Conservation (phyloP, 53 echinoderm and acorn worm genomes). For the Astropecten irregularis region DNA sequence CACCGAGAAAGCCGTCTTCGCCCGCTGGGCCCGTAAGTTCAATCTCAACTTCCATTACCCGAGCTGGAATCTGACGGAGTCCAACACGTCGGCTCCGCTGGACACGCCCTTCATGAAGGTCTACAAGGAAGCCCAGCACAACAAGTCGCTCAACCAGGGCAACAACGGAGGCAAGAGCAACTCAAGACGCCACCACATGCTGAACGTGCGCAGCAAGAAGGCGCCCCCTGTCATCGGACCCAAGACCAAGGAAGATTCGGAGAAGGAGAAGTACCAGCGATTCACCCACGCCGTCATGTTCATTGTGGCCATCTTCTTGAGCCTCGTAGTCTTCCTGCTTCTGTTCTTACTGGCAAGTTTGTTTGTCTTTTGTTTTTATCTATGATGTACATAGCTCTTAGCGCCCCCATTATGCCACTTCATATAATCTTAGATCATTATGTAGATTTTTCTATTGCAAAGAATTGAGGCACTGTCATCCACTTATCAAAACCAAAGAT, state of each 20-base stretch:
- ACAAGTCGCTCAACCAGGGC: constrained; percentile 57
- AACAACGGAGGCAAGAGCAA: background rate
- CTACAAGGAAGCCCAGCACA: constrained; percentile 91
- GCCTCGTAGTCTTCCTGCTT: constrained; percentile 89
- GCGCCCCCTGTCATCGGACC: constrained; percentile 74
- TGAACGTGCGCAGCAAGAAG: constrained; percentile 61
- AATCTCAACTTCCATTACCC: constrained; percentile 94
- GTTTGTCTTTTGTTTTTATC: constrained; percentile 95
- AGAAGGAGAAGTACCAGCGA: constrained; percentile 96
- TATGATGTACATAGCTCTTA: constrained; percentile 50
- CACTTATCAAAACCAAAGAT: too few species aligned
- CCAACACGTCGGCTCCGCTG: constrained; percentile 72
- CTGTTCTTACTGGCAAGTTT: constrained; percentile 98
- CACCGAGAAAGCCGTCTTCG: constrained; percentile 97
- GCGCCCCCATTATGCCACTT: too few species aligned
- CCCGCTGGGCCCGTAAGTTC: constrained; percentile 90
- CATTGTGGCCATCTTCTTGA: constrained; percentile 93
- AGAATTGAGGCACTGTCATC: too few species aligned
- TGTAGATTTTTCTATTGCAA: too few species aligned
- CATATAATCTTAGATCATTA: too few species aligned
- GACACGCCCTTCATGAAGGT: constrained; percentile 94
- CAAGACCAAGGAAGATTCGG: constrained; percentile 84
- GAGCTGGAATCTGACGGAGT: constrained; percentile 81
- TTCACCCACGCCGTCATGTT: constrained; percentile 95
- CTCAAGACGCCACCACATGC: constrained; percentile 52